Evolutionary conservation across 2,888 invertebrate species (phyloP).

Genomic region (Scelioninae gen. 2): DNA sequence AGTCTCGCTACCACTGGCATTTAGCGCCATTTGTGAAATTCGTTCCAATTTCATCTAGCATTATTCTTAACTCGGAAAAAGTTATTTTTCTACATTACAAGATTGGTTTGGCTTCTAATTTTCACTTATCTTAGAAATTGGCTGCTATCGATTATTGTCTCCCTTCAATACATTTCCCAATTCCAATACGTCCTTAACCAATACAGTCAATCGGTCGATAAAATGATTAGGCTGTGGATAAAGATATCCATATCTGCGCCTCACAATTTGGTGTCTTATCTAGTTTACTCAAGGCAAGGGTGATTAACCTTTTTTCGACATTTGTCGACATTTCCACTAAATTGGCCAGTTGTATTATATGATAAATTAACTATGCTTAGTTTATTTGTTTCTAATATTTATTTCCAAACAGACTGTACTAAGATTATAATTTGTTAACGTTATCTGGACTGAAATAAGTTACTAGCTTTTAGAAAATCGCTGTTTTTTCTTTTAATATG

Average conservation of each 20-base stretch:
- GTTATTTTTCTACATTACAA: slow-evolving; percentile 35
- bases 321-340: slow-evolving; percentile 60
- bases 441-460: too few relatives aligned
- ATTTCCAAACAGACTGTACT: too few relatives aligned
- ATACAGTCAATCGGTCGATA: slow-evolving; percentile 29
- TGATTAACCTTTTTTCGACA: slow-evolving; percentile 65
- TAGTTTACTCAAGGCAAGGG: slow-evolving; percentile 55
- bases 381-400: too few relatives aligned
- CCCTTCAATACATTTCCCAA: slow-evolving; percentile 39
- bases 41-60: slow-evolving; percentile 11
- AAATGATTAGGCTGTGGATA: slow-evolving; percentile 36
- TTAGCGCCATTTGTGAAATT: neutral
- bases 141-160: slow-evolving; percentile 54
- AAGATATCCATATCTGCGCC: slow-evolving; percentile 35
- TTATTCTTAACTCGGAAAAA: slow-evolving; percentile 32
- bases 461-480: too few relatives aligned
- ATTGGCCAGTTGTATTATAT: slow-evolving; percentile 56
- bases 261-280: slow-evolving; percentile 60
- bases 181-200: slow-evolving; percentile 40
- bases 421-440: too few relatives aligned
- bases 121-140: slow-evolving; percentile 56
- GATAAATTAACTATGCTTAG: neutral
- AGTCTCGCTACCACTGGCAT: neutral
- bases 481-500: too few relatives aligned
- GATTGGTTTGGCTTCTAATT: slow-evolving; percentile 44